A percentile compares a stretch with the other conserved stretches of the same genome.
Evolutionary conservation across 2,888 invertebrate genomes (phyloP).

Genomic region (Callosobruchus maculatus): DNA sequence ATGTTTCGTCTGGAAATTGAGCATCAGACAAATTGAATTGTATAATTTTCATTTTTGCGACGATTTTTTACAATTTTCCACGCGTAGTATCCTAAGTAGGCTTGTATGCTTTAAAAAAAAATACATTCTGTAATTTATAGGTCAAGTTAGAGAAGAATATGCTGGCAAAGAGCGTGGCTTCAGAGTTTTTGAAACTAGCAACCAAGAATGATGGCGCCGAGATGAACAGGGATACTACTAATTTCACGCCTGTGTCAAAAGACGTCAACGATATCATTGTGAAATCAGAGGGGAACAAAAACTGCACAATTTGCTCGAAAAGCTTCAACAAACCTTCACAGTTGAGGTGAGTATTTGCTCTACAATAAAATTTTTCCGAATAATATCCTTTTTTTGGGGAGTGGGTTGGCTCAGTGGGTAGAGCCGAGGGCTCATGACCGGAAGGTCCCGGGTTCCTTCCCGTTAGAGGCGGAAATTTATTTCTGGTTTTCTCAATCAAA

Average conservation of each 20-base stretch:
- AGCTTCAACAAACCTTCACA: slow-evolving; percentile 90
- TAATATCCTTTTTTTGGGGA: too few species aligned
- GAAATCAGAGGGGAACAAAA: slow-evolving; percentile 49
- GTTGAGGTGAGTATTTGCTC: slow-evolving; percentile 53
- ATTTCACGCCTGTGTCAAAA: slow-evolving; percentile 27
- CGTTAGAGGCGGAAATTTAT: too few species aligned
- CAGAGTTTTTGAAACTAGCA: slow-evolving; percentile 63
- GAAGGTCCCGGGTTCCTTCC: too few species aligned
- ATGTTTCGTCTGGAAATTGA: too few species aligned
- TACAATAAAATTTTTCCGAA: not conserved
- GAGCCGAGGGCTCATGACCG: too few species aligned
- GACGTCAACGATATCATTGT: slow-evolving; percentile 46
- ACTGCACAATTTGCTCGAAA: slow-evolving; percentile 75
- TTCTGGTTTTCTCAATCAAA: too few species aligned
- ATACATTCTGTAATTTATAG: slow-evolving; percentile 11
- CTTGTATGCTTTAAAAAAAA: too few species aligned
- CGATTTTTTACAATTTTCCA: too few species aligned
- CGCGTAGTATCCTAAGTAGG: too few species aligned
- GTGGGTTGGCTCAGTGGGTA: too few species aligned
- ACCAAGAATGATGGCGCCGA: slow-evolving; percentile 41
- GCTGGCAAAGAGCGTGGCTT: slow-evolving; percentile 63
- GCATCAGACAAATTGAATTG: too few species aligned
- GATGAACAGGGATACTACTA: slow-evolving; percentile 1
- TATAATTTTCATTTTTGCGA: slow-evolving; percentile 15
- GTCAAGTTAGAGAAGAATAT: slow-evolving; percentile 46